Evolutionary conservation across 2,113 vertebrate species (phyloP).

Genomic region (Halcyon malimbica): DNA sequence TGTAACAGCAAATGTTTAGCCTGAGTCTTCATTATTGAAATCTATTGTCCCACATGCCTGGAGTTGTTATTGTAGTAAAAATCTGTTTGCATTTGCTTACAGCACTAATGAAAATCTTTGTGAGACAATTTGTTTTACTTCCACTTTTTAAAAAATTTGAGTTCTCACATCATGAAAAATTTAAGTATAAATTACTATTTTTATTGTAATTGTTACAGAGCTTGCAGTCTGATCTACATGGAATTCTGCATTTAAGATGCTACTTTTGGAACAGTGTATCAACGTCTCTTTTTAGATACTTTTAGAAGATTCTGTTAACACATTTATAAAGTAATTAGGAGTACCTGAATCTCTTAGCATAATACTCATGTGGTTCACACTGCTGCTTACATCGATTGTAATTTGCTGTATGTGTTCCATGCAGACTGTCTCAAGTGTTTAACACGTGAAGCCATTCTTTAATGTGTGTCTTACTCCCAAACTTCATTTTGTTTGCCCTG

Average conservation of each 20-base stretch:
- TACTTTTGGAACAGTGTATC: neutral
- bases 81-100: slow-evolving; percentile 21
- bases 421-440: neutral
- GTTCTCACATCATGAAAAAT: slow-evolving; percentile 16
- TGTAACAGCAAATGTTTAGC: neutral
- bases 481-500: accelerated
- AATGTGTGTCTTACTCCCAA: neutral
- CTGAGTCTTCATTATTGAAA: neutral
- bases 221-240: neutral
- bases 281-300: neutral
- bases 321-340: neutral
- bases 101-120: slow-evolving; percentile 40
- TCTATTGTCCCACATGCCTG: slow-evolving; percentile 19
- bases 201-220: neutral
- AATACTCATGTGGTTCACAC: neutral
- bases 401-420: neutral
- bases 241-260: neutral
- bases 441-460: neutral
- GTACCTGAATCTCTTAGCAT: neutral
- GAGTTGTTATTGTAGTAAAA: slow-evolving; percentile 45
- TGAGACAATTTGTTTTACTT: slow-evolving; percentile 44
- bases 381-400: neutral
- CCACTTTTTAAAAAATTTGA: neutral
- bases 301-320: neutral
- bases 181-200: slow-evolving; percentile 4